Evolutionary conservation across 2,888 invertebrate genomes (phyloP).

Genomic region (Hartigia nigra): DNA sequence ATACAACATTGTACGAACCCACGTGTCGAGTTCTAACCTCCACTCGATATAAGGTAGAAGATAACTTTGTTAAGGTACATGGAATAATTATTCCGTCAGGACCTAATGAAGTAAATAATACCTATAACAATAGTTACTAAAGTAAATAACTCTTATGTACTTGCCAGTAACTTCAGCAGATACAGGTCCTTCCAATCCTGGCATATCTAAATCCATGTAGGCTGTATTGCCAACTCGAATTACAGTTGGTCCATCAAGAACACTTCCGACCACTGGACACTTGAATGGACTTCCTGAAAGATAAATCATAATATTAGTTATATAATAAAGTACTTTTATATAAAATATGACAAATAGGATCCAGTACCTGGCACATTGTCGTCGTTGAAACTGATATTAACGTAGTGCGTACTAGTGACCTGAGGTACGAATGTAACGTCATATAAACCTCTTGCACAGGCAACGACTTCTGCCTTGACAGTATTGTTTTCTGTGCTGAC

Average conservation of each 20-base stretch:
- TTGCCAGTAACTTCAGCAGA: slow-evolving; percentile 68
- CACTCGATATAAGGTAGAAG: slow-evolving; percentile 75
- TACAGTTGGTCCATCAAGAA: slow-evolving; percentile 59
- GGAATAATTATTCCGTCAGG: slow-evolving; percentile 69
- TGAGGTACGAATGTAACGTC: slow-evolving; percentile 94
- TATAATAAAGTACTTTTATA: neutral
- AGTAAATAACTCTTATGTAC: neutral
- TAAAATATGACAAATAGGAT: neutral
- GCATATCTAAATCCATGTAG: slow-evolving; percentile 64
- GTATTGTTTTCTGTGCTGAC: slow-evolving; percentile 91
- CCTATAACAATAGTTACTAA: neutral
- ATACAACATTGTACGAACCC: slow-evolving; percentile 79
- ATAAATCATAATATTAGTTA: neutral
- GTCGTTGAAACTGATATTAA: slow-evolving; percentile 94
- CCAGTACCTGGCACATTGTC: slow-evolving; percentile 79
- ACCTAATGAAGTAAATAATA: slow-evolving; percentile 47
- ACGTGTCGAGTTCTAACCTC: slow-evolving; percentile 83
- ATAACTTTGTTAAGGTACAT: slow-evolving; percentile 68
- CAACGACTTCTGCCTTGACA: slow-evolving; percentile 89
- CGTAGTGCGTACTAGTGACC: slow-evolving; percentile 88
- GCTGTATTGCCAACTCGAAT: slow-evolving; percentile 61
- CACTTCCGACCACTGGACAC: slow-evolving; percentile 73
- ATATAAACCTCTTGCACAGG: slow-evolving; percentile 89
- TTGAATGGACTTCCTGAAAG: slow-evolving; percentile 85
- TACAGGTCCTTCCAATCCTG: slow-evolving; percentile 63